These are phyloP conservation scores for Enteromius trimaculatus DNA, from an alignment of 2,797 vertebrate genomes.

Conservation along the genomic window DNA sequence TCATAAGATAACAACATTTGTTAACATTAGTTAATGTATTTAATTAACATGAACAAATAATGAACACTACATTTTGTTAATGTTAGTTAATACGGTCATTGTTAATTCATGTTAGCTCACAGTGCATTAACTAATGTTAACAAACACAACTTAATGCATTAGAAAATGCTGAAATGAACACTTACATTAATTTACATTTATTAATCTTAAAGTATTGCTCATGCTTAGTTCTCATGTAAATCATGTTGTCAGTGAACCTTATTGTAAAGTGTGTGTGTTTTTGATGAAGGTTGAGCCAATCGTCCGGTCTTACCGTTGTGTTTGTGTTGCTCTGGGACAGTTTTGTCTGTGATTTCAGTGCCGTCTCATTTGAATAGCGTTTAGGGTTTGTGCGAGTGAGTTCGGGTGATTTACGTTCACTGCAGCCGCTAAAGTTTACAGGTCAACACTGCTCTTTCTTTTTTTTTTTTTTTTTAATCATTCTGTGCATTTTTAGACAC, in stretches of 20 bases:
- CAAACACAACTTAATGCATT: too few species aligned
- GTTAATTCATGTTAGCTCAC: too few species aligned
- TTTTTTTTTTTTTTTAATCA: neutral
- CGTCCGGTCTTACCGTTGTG: neutral
- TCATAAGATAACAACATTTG: neutral
- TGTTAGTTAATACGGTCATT: too few species aligned
- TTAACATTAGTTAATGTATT: too few species aligned
- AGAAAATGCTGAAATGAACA: too few species aligned
- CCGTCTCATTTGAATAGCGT: constrained; percentile 76
- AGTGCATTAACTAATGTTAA: too few species aligned
- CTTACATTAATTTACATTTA: too few species aligned
- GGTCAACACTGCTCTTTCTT: constrained; percentile 77
- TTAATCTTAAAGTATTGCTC: too few species aligned
- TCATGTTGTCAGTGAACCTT: too few species aligned
- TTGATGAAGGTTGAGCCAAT: neutral
- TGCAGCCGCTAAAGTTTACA: constrained; percentile 91
- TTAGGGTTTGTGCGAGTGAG: constrained; percentile 88
- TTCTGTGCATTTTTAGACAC: neutral
- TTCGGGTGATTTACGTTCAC: constrained; percentile 93
- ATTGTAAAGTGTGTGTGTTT: neutral
- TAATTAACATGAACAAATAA: too few species aligned
- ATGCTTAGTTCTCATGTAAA: too few species aligned
- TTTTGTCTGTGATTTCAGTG: constrained; percentile 60
- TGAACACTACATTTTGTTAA: too few species aligned
- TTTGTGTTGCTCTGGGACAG: constrained; percentile 20